A percentile compares a stretch with the other conserved stretches of the same genome.
These are phyloP conservation scores for Lamprotornis superbus DNA, from an alignment of 2,113 vertebrate species.

Conservation along the genomic window DNA sequence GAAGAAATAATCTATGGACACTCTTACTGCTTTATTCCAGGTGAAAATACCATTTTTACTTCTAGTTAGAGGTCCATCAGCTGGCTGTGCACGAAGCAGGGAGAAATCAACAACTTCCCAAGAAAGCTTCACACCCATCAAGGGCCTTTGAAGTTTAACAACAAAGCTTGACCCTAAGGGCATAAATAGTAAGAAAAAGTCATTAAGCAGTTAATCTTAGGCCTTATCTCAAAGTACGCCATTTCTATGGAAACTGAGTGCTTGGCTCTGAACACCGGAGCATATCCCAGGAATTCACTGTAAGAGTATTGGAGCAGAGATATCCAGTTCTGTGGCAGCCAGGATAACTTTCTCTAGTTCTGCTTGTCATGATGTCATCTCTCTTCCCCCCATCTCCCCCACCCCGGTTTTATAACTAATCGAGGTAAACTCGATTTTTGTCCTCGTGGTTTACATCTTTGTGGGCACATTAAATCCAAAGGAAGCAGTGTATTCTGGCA, in stretches of 20 bases:
- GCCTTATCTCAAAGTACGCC: neutral
- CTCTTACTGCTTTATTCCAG: neutral
- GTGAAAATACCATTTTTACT: neutral
- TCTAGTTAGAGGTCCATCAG: neutral
- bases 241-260: slow-evolving; percentile 2
- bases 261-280: neutral
- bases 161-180: neutral
- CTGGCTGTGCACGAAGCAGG: neutral
- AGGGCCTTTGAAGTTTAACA: neutral
- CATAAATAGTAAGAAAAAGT: neutral
- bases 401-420: neutral
- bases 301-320: neutral
- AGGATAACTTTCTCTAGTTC: neutral
- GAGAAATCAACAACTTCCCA: neutral
- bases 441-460: neutral
- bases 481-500: neutral
- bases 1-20: neutral
- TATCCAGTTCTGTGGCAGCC: neutral
- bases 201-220: neutral
- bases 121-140: neutral
- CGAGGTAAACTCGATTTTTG: neutral
- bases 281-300: neutral
- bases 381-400: neutral
- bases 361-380: neutral
- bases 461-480: neutral